These are phyloP conservation scores for Meandrina meandrites DNA, from an alignment of 92 coral and sea anemone species.

Conservation along the genomic window DNA sequence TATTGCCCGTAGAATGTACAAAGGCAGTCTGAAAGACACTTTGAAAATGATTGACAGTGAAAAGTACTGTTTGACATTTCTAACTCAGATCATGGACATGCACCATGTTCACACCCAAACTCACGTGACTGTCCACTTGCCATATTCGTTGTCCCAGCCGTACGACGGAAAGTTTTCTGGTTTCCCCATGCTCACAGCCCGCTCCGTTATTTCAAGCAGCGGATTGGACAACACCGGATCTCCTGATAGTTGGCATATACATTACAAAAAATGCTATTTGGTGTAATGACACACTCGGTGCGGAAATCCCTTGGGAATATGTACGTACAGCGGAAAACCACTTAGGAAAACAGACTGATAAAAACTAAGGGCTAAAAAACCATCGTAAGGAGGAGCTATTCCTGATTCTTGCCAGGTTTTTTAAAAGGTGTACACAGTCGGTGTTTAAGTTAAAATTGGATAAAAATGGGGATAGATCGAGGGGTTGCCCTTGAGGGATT, in stretches of 20 bases:
- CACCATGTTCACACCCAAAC: slow-evolving; percentile 33
- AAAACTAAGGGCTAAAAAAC: neutral
- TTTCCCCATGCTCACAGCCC: slow-evolving; percentile 63
- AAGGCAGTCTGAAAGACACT: slow-evolving; percentile 4
- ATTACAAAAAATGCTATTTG: slow-evolving; percentile 26
- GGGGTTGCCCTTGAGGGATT: neutral
- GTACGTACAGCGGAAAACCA: too few relatives aligned
- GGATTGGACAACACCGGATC: slow-evolving; percentile 59
- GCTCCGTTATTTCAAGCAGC: slow-evolving; percentile 50
- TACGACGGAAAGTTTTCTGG: slow-evolving; percentile 79
- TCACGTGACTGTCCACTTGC: slow-evolving; percentile 71
- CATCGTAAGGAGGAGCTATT: neutral
- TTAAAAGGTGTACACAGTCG: neutral
- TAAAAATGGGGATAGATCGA: neutral
- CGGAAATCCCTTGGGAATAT: slow-evolving; percentile 11
- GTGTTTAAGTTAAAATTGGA: too few relatives aligned
- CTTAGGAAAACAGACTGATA: neutral
- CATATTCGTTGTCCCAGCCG: slow-evolving; percentile 86
- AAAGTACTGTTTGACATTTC: neutral
- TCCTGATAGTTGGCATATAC: slow-evolving; percentile 45
- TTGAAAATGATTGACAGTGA: neutral
- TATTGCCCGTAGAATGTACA: neutral
- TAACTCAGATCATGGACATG: neutral
- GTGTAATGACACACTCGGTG: slow-evolving; percentile 1
- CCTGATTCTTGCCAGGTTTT: slow-evolving; percentile 32